Base-by-base conservation (phyloP, 2,113 vertebrate genomes). In the Poicephalus meyeri region DNA sequence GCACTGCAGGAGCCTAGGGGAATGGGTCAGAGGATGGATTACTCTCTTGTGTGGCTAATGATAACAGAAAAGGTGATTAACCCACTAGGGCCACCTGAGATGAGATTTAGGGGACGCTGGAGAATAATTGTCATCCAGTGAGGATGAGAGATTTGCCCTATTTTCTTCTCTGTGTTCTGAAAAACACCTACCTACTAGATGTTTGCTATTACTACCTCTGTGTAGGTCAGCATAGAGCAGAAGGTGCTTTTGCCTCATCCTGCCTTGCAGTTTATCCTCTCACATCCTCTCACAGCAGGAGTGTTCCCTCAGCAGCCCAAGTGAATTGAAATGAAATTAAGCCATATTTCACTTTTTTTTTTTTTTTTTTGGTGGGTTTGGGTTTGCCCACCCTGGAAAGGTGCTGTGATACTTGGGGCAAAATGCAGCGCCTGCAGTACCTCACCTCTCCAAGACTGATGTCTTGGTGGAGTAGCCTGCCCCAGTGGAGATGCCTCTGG, bases 41-140 rank as follows among this genome's bases (percentile, higher is more conserved):
- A 91, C 6, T 46, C 29, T 68, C 47, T 76, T 91, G 72, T 41
- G 26, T 65, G n/a, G 29, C n/a, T 94, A 91, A 89, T 79, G 73
- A 79, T 63, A 58, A 93, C 21, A 87, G 77, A 71, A 95, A 91
- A 92, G 73, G 41, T 74, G 70, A 95, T 96, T 97, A 97, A 47
- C 84, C 92, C 63, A 33, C 25, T 46, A 44, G 39, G 47, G 60
- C 90, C 56, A 88, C 69, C 86, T 74, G 86, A 92, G 56, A 81
- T 49, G 77, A 95, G 88, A 81, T 74, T 84, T 93, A 92, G 31
- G 26, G 4, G 33, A 73, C 44, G 49, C 49, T 91, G 35, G 80
- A 80, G 37, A 77, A 76, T 42, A 69, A 17, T 53, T 93, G 41
- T 66, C 31, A 85, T 61, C 16, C 5, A 2, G 41, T 9, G 17